phyloP scores from a whole-genome alignment of 2,888 invertebrate genomes.

The Acleris laterana region DNA sequence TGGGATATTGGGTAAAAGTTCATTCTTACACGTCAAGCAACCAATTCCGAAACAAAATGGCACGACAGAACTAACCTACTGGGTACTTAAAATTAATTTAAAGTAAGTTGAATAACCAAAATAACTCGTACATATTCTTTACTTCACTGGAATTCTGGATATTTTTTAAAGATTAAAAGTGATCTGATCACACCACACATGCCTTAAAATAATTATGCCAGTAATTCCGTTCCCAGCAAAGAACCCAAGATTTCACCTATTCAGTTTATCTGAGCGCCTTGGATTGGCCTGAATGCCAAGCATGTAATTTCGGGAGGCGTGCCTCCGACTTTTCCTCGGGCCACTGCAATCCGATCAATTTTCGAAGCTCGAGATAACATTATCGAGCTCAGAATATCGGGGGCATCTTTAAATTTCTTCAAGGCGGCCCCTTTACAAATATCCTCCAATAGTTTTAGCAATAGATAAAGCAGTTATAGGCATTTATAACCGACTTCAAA shows the following conservation, averaged over 20 bases:
- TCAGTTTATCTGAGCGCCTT: constrained; percentile 33
- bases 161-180: constrained; percentile 1
- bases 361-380: constrained; percentile 67
- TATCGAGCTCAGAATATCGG: constrained; percentile 56
- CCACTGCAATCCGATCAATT: constrained; percentile 64
- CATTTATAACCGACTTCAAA: too few relatives aligned
- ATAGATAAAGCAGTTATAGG: too few relatives aligned
- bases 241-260: constrained; percentile 10
- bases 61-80: too few relatives aligned
- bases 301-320: constrained; percentile 67
- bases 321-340: constrained; percentile 49
- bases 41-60: too few relatives aligned
- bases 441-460: neutral
- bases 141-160: neutral
- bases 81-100: too few relatives aligned
- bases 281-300: constrained; percentile 36
- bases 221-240: constrained; percentile 8
- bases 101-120: too few relatives aligned
- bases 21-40: too few relatives aligned
- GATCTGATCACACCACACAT: neutral
- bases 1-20: too few relatives aligned
- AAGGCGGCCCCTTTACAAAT: constrained; percentile 18
- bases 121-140: neutral
- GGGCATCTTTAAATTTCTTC: constrained; percentile 62
- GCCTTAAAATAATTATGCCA: neutral